Percentiles rank a stretch among this genome's conserved stretches.
Evolutionary conservation across 2,113 vertebrate species (phyloP).

Genomic region (Porphyrio hochstetteri): DNA sequence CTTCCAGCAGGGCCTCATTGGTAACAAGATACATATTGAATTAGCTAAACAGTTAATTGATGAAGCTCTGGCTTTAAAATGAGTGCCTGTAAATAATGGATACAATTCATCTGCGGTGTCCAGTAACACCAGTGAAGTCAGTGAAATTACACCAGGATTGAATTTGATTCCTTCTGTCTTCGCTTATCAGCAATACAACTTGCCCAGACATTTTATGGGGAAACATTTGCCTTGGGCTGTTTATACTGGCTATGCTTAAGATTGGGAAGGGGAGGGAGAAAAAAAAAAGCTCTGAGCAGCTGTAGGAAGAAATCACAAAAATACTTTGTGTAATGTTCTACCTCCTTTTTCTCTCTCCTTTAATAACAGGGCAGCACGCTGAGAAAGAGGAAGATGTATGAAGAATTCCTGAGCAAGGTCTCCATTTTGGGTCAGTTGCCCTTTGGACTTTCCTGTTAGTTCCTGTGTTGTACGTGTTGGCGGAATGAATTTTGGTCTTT

Average conservation of each 20-base stretch:
- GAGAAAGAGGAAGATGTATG: slow-evolving; percentile 97
- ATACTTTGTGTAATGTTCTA: slow-evolving; percentile 26
- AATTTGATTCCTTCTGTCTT: slow-evolving; percentile 42
- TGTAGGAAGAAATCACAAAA: slow-evolving; percentile 50
- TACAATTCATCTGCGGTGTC: not conserved
- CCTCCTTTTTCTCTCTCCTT: slow-evolving; percentile 32
- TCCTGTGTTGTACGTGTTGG: not conserved
- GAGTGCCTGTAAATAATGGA: slow-evolving; percentile 1
- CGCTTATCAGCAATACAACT: slow-evolving; percentile 37
- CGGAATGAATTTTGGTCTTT: not conserved
- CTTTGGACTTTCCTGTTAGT: not conserved
- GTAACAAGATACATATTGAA: not conserved
- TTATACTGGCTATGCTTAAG: not conserved
- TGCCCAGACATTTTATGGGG: slow-evolving; percentile 53
- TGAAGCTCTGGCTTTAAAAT: not conserved
- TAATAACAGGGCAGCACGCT: slow-evolving; percentile 89
- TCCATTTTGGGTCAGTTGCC: slow-evolving; percentile 92
- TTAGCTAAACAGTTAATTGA: slow-evolving; percentile 41
- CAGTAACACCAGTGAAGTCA: slow-evolving; percentile 29
- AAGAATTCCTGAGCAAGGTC: slow-evolving; percentile 97
- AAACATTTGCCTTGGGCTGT: slow-evolving; percentile 11
- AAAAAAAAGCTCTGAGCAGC: not conserved
- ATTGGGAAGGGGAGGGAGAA: not conserved
- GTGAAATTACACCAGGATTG: slow-evolving; percentile 21
- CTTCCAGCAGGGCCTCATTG: not conserved